A percentile compares a stretch with the other conserved stretches of the same genome.
phyloP scores from a whole-genome alignment of 2,113 vertebrate species.

The Paraplagusia blochii region DNA sequence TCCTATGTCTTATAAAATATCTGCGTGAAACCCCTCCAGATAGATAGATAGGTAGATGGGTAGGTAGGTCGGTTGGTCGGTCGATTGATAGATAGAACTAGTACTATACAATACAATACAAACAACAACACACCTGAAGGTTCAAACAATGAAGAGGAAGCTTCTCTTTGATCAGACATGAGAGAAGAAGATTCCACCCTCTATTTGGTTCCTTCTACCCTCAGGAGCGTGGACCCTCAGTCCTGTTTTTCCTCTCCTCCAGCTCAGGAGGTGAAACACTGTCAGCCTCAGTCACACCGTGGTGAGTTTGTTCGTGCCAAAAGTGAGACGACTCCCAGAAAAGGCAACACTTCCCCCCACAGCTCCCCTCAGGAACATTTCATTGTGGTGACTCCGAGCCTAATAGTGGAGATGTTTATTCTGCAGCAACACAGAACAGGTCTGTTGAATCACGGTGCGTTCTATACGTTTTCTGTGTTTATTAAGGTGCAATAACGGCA shows the following conservation, averaged over 20 bases:
- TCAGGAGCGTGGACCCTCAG: slow-evolving; percentile 51
- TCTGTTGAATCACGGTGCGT: slow-evolving; percentile 37
- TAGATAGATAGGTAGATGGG: no score
- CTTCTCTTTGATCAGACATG: slow-evolving; percentile 5
- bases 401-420: slow-evolving; percentile 44
- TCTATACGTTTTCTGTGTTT: slow-evolving; percentile 41
- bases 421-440: slow-evolving; percentile 10
- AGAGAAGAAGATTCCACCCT: slow-evolving; percentile 41
- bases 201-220: slow-evolving; percentile 51
- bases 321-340: slow-evolving; percentile 53
- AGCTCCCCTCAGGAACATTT: slow-evolving; percentile 34
- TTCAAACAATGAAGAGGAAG: slow-evolving; percentile 48
- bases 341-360: slow-evolving; percentile 34
- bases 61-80: no score
- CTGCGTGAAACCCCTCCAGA: no score
- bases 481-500: slow-evolving; percentile 45
- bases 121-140: slow-evolving; percentile 60
- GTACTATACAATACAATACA: slow-evolving; percentile 14
- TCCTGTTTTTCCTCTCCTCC: slow-evolving; percentile 59
- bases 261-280: slow-evolving; percentile 64
- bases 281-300: slow-evolving; percentile 49
- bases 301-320: slow-evolving; percentile 48
- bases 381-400: slow-evolving; percentile 18
- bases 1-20: no score
- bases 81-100: no score